Base-by-base conservation (phyloP, 2,113 vertebrate species). In the Sinocyclocheilus grahami region DNA sequence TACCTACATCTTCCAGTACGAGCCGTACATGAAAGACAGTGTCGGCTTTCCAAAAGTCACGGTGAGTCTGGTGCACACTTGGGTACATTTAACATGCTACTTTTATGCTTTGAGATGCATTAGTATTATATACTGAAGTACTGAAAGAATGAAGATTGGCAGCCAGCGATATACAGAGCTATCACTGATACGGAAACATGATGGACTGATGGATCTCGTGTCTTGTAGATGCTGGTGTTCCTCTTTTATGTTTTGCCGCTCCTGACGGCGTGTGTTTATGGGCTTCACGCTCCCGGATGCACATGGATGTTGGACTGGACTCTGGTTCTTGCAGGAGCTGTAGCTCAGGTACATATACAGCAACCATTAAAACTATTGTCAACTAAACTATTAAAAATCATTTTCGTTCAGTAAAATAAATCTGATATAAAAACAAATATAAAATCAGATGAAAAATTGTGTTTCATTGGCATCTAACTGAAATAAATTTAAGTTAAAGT, bases 221-320 rank as follows among this genome's bases (percentile, higher is more conserved):
- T 24, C 6, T 77, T 85, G 16, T 85, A 99, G 98, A 97, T 99
- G 97, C 89, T 99, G 94, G 89, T 96, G 69, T 93, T 94, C 84
- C 86, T 97, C 78, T 99, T 98, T 92, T 99, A 99, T 0, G 83
- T 90, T 13, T 87, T 98, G 83, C 98, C 98, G 0, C 95, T 97
- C 89, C 90, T 96, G 22, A 82, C 91, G 8, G 86, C 95, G 87
- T 92, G 94, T 75, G 27, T 91, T 81, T 97, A 95, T 0, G 97
- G 94, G 18, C 95, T 99, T 87, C 83, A 86, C 3, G 87, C 86
- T 39, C 97, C 98, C 0, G 97, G 97, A 46, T 97, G 97, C 89
- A 93, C 92, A 60, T 99, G 97, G 97, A 95, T 99, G 95, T 92
- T 96, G 1, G 97, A 98, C 91, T 97, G 95, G 95, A 95, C 96